These are phyloP conservation scores for Drosophila birchii DNA, from an alignment of 2,888 invertebrate species.

Conservation along the genomic window DNA sequence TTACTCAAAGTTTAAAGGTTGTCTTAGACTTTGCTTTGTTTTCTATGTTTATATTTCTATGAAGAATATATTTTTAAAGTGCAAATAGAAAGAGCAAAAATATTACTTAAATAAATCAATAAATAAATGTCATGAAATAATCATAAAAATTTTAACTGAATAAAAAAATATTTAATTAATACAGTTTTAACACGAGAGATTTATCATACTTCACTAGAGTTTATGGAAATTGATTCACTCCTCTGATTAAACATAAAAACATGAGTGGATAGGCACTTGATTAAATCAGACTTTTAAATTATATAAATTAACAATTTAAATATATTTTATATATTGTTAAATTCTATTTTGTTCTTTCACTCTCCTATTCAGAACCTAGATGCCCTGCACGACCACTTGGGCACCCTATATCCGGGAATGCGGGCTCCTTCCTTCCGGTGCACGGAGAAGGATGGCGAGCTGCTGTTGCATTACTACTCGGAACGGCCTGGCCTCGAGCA, in stretches of 20 bases:
- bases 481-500: conserved; percentile 96
- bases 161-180: neutral
- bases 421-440: conserved; percentile 97
- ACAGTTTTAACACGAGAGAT: neutral
- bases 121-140: neutral
- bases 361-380: conserved; percentile 91
- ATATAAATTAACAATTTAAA: no score
- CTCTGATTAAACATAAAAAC: neutral
- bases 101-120: neutral
- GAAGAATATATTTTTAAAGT: neutral
- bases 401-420: conserved; percentile 97
- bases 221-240: neutral
- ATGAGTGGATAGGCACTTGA: neutral
- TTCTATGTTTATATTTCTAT: no score
- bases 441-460: conserved; percentile 95
- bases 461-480: conserved; percentile 97
- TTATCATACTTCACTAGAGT: neutral
- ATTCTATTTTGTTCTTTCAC: neutral
- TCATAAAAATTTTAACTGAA: no score
- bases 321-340: neutral
- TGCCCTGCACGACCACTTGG: conserved; percentile 97
- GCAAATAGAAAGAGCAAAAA: neutral
- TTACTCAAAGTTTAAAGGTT: neutral
- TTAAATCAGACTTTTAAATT: no score
- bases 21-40: neutral